Conservation (phyloP, 2,888 invertebrate species). For the Diogma glabrata region DNA sequence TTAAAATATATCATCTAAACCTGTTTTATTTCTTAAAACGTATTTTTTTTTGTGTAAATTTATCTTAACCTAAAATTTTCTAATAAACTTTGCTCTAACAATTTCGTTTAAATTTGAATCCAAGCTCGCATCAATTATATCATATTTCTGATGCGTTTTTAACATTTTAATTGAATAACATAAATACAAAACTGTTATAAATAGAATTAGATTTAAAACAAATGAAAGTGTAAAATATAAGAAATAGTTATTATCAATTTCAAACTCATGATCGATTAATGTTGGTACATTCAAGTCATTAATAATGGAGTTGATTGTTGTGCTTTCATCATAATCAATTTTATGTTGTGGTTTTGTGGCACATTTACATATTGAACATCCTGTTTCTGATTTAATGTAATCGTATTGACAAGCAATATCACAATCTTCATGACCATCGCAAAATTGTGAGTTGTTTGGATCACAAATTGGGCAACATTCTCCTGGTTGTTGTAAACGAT, state of each 20-base stretch:
- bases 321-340: background rate
- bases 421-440: constrained; percentile 9
- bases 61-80: constrained; percentile 9
- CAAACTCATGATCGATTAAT: constrained; percentile 6
- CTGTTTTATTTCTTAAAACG: too few relatives aligned
- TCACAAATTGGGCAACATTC: constrained; percentile 29
- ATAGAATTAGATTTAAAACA: constrained; percentile 5
- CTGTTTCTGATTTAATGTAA: background rate
- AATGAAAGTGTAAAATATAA: constrained; percentile 5
- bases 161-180: constrained; percentile 1
- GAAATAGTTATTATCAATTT: constrained; percentile 5
- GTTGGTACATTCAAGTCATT: background rate
- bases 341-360: background rate
- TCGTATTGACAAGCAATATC: constrained; percentile 12
- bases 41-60: too few relatives aligned
- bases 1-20: too few relatives aligned
- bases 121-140: constrained; percentile 5
- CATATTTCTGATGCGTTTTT: constrained; percentile 7
- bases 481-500: constrained; percentile 22
- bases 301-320: background rate
- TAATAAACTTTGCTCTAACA: constrained; percentile 5
- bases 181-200: background rate
- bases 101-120: constrained; percentile 8
- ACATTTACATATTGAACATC: background rate
- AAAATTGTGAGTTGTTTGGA: constrained; percentile 11